A percentile compares a stretch with the other conserved stretches of the same genome.
phyloP scores from a whole-genome alignment of 1,140 invertebrate species.

The Ditylenchus dipsaci region DNA sequence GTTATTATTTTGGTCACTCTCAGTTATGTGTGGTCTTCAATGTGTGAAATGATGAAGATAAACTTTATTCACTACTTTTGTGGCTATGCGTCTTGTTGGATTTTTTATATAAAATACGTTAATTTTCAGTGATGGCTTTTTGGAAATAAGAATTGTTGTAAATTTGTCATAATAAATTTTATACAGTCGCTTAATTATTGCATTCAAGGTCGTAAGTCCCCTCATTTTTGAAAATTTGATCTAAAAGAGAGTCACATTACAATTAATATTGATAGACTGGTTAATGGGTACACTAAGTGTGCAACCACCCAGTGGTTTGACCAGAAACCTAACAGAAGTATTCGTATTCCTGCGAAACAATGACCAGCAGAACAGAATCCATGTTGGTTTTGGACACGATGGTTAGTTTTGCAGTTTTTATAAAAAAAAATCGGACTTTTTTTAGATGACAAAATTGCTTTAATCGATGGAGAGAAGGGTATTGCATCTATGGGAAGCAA shows the following conservation, averaged over 20 bases:
- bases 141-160: too few species aligned
- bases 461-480: conserved; percentile 36
- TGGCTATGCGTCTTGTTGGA: too few species aligned
- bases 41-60: too few species aligned
- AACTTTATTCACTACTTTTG: too few species aligned
- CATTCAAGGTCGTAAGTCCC: too few species aligned
- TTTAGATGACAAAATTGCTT: conserved; percentile 32
- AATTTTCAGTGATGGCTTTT: too few species aligned
- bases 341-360: conserved; percentile 41
- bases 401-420: not conserved
- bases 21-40: too few species aligned
- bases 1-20: not conserved
- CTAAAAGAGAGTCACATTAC: not conserved
- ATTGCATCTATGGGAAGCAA: conserved; percentile 10
- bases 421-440: not conserved
- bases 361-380: conserved; percentile 26
- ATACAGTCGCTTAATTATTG: too few species aligned
- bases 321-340: conserved; percentile 39
- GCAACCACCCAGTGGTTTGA: conserved; percentile 34
- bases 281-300: conserved; percentile 38
- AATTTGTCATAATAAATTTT: too few species aligned
- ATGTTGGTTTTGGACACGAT: not conserved
- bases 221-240: not conserved
- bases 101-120: too few species aligned
- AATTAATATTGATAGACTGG: not conserved